Conservation (phyloP, 1,140 invertebrate species). For the Heliothis virescens region DNA sequence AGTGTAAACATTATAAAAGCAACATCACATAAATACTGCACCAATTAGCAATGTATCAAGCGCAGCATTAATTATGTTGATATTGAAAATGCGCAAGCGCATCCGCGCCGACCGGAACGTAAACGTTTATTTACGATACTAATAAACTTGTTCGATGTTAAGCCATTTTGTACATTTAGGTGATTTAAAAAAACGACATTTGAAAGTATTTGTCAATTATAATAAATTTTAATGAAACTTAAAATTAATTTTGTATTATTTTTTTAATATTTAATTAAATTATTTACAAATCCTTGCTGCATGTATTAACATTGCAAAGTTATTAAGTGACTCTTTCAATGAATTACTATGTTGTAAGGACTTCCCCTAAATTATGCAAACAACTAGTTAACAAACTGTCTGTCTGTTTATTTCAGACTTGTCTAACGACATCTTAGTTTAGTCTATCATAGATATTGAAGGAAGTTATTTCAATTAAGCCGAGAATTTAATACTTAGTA, state of each 20-base stretch:
- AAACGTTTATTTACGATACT: conserved; percentile 60
- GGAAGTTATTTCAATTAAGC: conserved; percentile 36
- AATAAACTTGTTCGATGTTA: conserved; percentile 52
- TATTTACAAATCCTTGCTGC: too few relatives aligned
- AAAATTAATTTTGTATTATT: too few relatives aligned
- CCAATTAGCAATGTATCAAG: conserved; percentile 54
- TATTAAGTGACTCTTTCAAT: neutral
- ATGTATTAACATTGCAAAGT: neutral
- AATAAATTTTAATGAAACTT: too few relatives aligned
- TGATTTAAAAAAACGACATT: neutral
- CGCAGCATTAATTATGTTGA: conserved; percentile 48
- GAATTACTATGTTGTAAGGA: neutral
- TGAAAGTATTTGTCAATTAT: neutral
- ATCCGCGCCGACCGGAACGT: conserved; percentile 51
- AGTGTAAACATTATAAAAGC: conserved; percentile 39
- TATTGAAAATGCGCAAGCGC: conserved; percentile 54
- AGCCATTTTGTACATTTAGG: conserved; percentile 19
- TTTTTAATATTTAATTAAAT: too few relatives aligned
- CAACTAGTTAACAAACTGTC: neutral
- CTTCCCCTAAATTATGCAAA: conserved; percentile 25
- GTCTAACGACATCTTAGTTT: conserved; percentile 20
- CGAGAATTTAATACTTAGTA: neutral
- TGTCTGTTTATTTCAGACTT: conserved; percentile 14
- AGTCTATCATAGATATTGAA: conserved; percentile 38
- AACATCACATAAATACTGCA: conserved; percentile 48